Evolutionary conservation across 2,113 vertebrate genomes (phyloP).

Genomic region (Limanda limanda): DNA sequence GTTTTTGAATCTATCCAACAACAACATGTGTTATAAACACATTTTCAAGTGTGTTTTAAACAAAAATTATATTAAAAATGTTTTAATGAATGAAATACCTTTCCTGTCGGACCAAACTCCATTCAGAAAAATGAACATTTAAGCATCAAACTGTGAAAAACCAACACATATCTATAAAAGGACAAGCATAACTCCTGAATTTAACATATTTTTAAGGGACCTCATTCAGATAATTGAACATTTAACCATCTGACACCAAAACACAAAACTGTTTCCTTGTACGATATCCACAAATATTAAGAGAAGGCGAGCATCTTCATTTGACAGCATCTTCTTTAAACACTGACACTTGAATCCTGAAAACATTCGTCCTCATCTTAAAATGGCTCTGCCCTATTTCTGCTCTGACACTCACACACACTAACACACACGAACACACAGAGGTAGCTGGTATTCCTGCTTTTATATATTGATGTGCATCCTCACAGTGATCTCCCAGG

Average conservation of each 20-base stretch:
- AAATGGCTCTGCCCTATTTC: conserved; percentile 73
- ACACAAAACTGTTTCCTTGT: neutral
- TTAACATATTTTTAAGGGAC: neutral
- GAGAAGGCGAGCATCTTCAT: neutral
- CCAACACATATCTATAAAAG: no score
- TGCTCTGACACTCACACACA: conserved; percentile 30
- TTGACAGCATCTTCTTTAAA: conserved; percentile 22
- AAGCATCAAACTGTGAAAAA: no score
- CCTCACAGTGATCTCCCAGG: conserved; percentile 32
- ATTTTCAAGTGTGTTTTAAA: neutral
- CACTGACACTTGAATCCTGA: conserved; percentile 8
- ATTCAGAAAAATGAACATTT: neutral
- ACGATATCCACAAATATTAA: neutral
- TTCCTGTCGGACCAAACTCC: neutral
- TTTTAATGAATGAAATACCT: neutral
- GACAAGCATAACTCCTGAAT: no score
- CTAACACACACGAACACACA: neutral
- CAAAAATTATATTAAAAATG: neutral
- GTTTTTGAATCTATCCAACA: no score
- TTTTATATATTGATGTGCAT: conserved; percentile 27
- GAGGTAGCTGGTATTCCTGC: neutral
- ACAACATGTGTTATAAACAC: no score
- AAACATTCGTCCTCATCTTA: conserved; percentile 41
- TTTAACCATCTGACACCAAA: neutral
- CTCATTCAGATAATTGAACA: neutral